These are phyloP conservation scores for Quadroppia sp. DNA, from an alignment of 2,888 invertebrate genomes.

Conservation along the genomic window DNA sequence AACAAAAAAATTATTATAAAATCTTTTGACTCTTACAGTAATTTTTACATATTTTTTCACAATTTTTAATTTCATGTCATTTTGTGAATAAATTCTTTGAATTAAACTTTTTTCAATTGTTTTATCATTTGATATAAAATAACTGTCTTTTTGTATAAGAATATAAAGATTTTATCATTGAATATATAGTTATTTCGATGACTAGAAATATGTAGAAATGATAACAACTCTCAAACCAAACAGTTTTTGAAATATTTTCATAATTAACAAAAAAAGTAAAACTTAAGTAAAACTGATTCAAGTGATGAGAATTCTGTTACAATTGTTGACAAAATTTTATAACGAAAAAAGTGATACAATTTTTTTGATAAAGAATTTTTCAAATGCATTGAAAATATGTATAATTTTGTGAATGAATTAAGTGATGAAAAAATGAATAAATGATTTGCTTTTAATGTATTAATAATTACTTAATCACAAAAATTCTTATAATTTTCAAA, in stretches of 20 bases:
- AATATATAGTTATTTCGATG: not conserved
- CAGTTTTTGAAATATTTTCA: not conserved
- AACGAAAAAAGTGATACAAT: too few species aligned
- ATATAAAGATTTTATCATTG: too few species aligned
- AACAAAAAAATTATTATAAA: too few species aligned
- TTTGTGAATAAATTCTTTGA: too few species aligned
- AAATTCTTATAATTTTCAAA: not conserved
- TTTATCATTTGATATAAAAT: too few species aligned
- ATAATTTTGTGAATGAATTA: too few species aligned
- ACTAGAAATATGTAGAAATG: not conserved
- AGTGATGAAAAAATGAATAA: not conserved
- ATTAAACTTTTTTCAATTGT: too few species aligned
- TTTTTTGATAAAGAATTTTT: not conserved
- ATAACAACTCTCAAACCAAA: conserved; percentile 1
- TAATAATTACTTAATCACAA: not conserved
- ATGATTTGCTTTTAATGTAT: not conserved
- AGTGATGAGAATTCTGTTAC: not conserved
- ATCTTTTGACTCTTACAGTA: too few species aligned
- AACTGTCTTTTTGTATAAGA: too few species aligned
- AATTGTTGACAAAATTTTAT: not conserved
- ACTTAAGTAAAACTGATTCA: not conserved
- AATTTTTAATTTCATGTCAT: too few species aligned
- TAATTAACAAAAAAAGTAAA: not conserved
- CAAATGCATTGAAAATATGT: not conserved
- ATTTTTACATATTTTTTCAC: too few species aligned